Conservation (phyloP, 2,113 vertebrate genomes). For the Hippoglossus stenolepis region DNA sequence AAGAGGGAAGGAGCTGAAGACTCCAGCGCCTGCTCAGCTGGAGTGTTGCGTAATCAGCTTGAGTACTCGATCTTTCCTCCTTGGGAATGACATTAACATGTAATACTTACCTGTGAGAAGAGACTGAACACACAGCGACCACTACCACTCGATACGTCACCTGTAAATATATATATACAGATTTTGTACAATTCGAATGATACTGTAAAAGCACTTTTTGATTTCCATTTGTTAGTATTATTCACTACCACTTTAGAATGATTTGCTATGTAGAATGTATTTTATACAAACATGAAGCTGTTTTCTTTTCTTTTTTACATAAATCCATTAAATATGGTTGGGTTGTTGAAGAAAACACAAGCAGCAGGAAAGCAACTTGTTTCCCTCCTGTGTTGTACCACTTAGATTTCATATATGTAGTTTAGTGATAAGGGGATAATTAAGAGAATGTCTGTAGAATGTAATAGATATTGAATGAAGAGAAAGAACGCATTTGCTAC, state of each 20-base stretch:
- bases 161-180: constrained; percentile 56
- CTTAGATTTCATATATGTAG: neutral
- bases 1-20: constrained; percentile 12
- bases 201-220: constrained; percentile 60
- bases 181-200: constrained; percentile 43
- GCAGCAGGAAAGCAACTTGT: constrained; percentile 6
- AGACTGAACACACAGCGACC: constrained; percentile 39
- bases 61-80: constrained; percentile 3
- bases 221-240: constrained; percentile 31
- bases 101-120: constrained; percentile 36
- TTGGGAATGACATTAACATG: constrained; percentile 32
- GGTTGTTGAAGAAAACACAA: constrained; percentile 43
- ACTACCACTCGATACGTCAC: constrained; percentile 21
- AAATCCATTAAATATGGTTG: constrained; percentile 52
- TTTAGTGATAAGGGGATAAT: constrained; percentile 11
- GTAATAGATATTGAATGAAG: constrained; percentile 1
- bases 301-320: constrained; percentile 17
- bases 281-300: constrained; percentile 43
- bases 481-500: neutral
- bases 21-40: neutral
- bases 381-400: neutral
- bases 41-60: neutral
- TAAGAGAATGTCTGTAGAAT: neutral
- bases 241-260: constrained; percentile 30
- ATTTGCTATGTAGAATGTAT: constrained; percentile 37